Evolutionary conservation across 2,888 invertebrate species (phyloP).

Genomic region (Scaptomyza polygonia): DNA sequence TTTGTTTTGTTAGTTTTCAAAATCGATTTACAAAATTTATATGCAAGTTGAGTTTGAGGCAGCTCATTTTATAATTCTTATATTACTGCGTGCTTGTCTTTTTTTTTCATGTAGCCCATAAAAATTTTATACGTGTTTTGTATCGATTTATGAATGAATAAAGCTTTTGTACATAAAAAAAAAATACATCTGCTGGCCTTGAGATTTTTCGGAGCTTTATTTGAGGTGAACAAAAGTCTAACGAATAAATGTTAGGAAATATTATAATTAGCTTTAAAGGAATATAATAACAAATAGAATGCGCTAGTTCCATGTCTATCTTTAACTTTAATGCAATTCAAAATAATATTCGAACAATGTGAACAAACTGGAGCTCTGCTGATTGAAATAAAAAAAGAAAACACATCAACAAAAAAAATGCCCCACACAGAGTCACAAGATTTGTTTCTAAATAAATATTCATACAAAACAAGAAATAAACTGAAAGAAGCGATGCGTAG

Average conservation of each 20-base stretch:
- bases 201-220: not conserved
- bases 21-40: constrained; percentile 69
- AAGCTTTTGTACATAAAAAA: not conserved
- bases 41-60: constrained; percentile 38
- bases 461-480: constrained; percentile 31
- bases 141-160: constrained; percentile 8
- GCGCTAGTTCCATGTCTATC: constrained; percentile 20
- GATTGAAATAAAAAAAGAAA: constrained; percentile 38
- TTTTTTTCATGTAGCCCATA: constrained; percentile 24
- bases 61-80: constrained; percentile 14
- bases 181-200: not conserved
- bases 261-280: too few relatives aligned
- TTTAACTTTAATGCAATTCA: constrained; percentile 26
- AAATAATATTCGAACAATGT: constrained; percentile 24
- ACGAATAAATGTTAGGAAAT: too few relatives aligned
- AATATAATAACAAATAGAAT: constrained; percentile 1
- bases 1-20: constrained; percentile 70
- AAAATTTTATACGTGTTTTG: constrained; percentile 20
- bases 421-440: constrained; percentile 37
- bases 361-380: constrained; percentile 23
- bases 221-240: not conserved
- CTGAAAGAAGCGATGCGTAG: constrained; percentile 22
- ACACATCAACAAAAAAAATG: constrained; percentile 20
- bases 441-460: constrained; percentile 53
- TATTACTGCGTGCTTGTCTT: constrained; percentile 1